phyloP scores from a whole-genome alignment of 2,113 vertebrate genomes.

The Grus americana region DNA sequence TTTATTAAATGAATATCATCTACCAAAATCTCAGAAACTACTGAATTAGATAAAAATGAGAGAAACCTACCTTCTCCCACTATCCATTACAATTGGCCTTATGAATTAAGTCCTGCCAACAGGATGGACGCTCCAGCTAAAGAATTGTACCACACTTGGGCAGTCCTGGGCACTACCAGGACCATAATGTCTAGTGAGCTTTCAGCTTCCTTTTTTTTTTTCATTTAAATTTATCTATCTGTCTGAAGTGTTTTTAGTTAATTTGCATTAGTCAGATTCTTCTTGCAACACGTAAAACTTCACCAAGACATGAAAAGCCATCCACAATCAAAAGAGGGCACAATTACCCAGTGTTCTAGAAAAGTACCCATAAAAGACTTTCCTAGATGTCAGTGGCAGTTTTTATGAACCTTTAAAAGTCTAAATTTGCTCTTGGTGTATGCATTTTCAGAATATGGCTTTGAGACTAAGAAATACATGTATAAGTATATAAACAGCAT shows the following conservation, averaged over 20 bases:
- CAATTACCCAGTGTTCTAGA: neutral
- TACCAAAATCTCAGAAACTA: neutral
- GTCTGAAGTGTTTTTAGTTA: neutral
- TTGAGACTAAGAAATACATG: neutral
- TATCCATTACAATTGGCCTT: neutral
- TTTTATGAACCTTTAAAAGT: neutral
- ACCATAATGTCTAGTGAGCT: neutral
- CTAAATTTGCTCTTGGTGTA: neutral
- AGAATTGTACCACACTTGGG: neutral
- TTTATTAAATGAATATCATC: neutral
- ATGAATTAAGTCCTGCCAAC: neutral
- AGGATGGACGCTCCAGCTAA: neutral
- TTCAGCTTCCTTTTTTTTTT: neutral
- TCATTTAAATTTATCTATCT: neutral
- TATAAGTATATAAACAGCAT: neutral
- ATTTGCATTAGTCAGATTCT: neutral
- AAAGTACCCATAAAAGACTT: neutral
- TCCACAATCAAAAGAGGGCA: neutral
- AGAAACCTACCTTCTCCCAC: neutral
- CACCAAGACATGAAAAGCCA: neutral
- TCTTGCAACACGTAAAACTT: neutral
- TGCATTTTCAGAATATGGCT: neutral
- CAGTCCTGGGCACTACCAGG: neutral
- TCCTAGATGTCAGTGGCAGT: neutral
- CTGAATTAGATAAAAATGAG: neutral